phyloP scores from a whole-genome alignment of 2,888 invertebrate genomes.

The Drosophila rellima region DNA sequence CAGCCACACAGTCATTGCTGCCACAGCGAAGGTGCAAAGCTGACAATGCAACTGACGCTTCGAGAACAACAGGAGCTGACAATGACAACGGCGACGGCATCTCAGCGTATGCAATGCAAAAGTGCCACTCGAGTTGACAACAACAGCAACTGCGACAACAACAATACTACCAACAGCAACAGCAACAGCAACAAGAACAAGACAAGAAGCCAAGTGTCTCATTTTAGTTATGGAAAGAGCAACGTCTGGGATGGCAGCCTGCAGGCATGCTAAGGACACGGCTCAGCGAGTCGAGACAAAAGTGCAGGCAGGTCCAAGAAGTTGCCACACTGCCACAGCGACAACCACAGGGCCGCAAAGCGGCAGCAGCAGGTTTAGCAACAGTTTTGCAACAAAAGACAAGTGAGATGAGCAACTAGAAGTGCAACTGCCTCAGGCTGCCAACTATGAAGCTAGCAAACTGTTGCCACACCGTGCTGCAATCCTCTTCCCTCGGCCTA shows the following conservation, averaged over 20 bases:
- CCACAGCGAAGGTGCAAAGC: conserved; percentile 58
- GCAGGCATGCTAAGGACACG: conserved; percentile 57
- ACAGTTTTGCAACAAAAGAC: conserved; percentile 58
- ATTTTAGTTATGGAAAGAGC: conserved; percentile 67
- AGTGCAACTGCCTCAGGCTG: conserved; percentile 34
- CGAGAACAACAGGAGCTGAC: conserved; percentile 29
- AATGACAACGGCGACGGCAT: conserved; percentile 16
- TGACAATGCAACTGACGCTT: conserved; percentile 56
- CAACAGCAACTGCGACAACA: conserved; percentile 1
- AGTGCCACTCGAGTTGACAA: conserved; percentile 68
- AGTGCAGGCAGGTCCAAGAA: conserved; percentile 63
- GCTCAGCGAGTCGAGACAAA: conserved; percentile 80
- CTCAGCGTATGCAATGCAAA: conserved; percentile 43
- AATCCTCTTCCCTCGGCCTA: conserved; percentile 46
- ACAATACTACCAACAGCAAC: conserved; percentile 22
- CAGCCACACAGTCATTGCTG: conserved; percentile 9
- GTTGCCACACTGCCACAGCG: conserved; percentile 36
- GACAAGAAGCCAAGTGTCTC: conserved; percentile 66
- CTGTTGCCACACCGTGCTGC: conserved; percentile 61
- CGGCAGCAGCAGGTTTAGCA: conserved; percentile 60
- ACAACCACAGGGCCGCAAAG: conserved; percentile 32
- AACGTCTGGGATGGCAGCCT: conserved; percentile 43
- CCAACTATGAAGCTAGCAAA: conserved; percentile 37
- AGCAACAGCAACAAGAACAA: conserved; percentile 18
- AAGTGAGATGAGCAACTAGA: conserved; percentile 41